phyloP scores from a whole-genome alignment of 2,797 vertebrate genomes.

The Rhadinocentrus ornatus region DNA sequence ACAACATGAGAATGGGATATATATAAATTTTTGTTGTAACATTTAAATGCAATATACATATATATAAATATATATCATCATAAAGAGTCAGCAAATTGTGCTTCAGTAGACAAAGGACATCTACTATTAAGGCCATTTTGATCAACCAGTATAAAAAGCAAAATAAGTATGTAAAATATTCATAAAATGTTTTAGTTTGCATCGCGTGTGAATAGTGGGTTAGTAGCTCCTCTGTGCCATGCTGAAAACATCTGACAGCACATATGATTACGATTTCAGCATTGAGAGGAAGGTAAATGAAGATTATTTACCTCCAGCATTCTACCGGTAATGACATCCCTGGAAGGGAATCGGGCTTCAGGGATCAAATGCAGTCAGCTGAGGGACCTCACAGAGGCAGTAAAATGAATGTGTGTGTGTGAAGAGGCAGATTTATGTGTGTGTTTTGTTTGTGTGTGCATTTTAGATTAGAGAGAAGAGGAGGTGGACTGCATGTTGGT shows the following conservation, averaged over 20 bases:
- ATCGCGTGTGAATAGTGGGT: not conserved
- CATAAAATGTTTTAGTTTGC: not conserved
- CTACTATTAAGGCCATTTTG: no score
- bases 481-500: slow-evolving; percentile 10
- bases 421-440: slow-evolving; percentile 3
- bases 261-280: slow-evolving; percentile 3
- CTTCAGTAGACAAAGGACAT: no score
- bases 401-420: slow-evolving; percentile 2
- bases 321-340: slow-evolving; percentile 24
- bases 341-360: slow-evolving; percentile 35
- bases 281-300: slow-evolving; percentile 14
- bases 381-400: slow-evolving; percentile 8
- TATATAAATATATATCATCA: no score
- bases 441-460: not conserved
- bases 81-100: no score
- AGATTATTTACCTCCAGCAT: slow-evolving; percentile 41
- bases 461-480: slow-evolving; percentile 4
- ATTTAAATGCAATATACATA: no score
- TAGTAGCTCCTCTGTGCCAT: slow-evolving; percentile 10
- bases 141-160: not conserved
- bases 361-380: slow-evolving; percentile 21
- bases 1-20: no score
- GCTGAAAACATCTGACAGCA: slow-evolving; percentile 8
- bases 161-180: not conserved
- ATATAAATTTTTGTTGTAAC: no score